Evolutionary conservation across 2,113 vertebrate genomes (phyloP).

Genomic region (Ovibos moschatus): DNA sequence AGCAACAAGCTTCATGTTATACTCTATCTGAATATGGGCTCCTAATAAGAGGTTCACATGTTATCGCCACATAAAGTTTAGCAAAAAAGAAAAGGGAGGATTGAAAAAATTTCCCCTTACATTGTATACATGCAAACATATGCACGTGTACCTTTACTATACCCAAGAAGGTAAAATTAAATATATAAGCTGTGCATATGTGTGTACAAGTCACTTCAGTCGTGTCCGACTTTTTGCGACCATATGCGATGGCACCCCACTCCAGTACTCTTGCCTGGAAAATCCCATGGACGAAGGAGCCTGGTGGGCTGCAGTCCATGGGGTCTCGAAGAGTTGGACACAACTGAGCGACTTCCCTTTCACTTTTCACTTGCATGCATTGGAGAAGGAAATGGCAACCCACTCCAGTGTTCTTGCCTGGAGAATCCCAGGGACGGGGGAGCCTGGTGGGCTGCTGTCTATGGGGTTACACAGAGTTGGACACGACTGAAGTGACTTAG

Average conservation of each 20-base stretch:
- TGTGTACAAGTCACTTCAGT: not conserved
- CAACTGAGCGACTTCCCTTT: too few relatives aligned
- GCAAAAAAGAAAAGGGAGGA: not conserved
- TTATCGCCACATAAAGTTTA: not conserved
- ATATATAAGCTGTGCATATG: not conserved
- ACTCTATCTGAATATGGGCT: not conserved
- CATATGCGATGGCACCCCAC: not conserved
- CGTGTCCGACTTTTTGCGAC: accelerated
- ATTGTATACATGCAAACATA: not conserved
- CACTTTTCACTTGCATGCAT: too few relatives aligned
- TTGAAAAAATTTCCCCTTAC: not conserved
- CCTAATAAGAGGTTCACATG: not conserved
- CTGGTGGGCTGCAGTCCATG: too few relatives aligned
- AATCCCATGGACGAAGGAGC: too few relatives aligned
- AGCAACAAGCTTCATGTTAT: not conserved
- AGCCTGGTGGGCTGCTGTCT: too few relatives aligned
- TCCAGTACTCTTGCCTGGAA: too few relatives aligned
- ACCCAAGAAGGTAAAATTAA: not conserved
- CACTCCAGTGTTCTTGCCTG: too few relatives aligned
- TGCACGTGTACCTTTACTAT: not conserved
- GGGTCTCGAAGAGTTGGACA: too few relatives aligned
- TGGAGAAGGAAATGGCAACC: too few relatives aligned
- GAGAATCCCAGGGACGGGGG: too few relatives aligned
- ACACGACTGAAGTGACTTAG: too few relatives aligned
- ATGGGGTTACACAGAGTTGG: too few relatives aligned